Evolutionary conservation across 2,113 vertebrate genomes (phyloP).

Genomic region (Microtus montanus): DNA sequence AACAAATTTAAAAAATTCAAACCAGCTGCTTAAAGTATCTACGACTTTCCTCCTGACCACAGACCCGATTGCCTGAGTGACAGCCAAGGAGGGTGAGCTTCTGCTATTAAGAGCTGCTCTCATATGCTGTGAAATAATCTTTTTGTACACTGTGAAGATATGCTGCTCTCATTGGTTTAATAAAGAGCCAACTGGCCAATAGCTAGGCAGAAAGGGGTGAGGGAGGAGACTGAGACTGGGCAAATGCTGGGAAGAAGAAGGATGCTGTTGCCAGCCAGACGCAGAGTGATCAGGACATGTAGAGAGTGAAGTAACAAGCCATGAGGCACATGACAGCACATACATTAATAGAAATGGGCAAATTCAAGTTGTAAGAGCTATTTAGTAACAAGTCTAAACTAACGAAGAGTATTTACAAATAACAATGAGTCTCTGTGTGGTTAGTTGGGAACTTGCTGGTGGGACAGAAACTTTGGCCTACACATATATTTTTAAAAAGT

Average conservation of each 20-base stretch:
- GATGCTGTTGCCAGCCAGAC: not conserved
- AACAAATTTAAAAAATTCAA: not conserved
- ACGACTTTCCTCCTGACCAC: not conserved
- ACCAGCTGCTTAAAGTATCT: not conserved
- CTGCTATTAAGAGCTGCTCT: not conserved
- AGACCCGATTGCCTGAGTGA: fast-evolving
- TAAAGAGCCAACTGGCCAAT: not conserved
- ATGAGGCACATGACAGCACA: not conserved
- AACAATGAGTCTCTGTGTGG: not conserved
- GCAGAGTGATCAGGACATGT: not conserved
- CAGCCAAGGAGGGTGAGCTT: not conserved
- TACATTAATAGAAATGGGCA: not conserved
- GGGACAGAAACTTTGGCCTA: not conserved
- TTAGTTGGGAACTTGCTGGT: not conserved
- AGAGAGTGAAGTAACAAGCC: not conserved
- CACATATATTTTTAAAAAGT: not conserved
- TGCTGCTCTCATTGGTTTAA: not conserved
- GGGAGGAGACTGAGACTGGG: not conserved
- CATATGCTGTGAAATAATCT: not conserved
- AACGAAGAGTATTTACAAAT: not conserved
- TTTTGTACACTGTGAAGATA: not conserved
- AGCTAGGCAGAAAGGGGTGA: not conserved
- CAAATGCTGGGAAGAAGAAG: not conserved
- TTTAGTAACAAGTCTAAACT: not conserved
- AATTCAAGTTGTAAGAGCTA: not conserved